These are phyloP conservation scores for Lasaia peninsularis DNA, from an alignment of 1,140 invertebrate species.

Conservation along the genomic window DNA sequence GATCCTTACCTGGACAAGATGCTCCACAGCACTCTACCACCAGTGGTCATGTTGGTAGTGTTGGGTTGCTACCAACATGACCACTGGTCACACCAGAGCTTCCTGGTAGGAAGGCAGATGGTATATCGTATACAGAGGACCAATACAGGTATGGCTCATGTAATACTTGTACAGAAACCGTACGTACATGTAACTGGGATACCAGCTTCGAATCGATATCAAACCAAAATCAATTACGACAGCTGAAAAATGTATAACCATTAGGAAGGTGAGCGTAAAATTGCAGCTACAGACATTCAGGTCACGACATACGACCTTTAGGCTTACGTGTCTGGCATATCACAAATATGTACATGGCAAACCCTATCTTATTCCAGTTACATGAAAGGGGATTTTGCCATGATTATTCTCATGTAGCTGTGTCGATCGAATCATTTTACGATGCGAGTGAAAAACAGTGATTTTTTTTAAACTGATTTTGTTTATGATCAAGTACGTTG, in stretches of 20 bases:
- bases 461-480: not conserved
- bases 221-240: not conserved
- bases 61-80: no score
- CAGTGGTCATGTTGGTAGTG: no score
- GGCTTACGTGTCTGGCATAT: slow-evolving; percentile 3
- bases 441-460: not conserved
- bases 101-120: no score
- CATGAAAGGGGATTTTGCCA: not conserved
- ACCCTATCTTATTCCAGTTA: not conserved
- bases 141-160: no score
- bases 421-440: not conserved
- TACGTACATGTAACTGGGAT: no score
- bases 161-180: no score
- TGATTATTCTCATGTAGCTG: not conserved
- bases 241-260: not conserved
- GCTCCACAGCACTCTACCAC: no score
- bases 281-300: not conserved
- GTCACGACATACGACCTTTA: not conserved
- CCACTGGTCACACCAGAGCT: no score
- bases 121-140: no score
- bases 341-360: not conserved
- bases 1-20: no score
- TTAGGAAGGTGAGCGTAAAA: slow-evolving; percentile 8
- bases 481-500: no score
- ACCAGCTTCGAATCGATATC: not conserved